phyloP scores from a whole-genome alignment of 1,140 invertebrate genomes.

The Temnothorax longispinosus region DNA sequence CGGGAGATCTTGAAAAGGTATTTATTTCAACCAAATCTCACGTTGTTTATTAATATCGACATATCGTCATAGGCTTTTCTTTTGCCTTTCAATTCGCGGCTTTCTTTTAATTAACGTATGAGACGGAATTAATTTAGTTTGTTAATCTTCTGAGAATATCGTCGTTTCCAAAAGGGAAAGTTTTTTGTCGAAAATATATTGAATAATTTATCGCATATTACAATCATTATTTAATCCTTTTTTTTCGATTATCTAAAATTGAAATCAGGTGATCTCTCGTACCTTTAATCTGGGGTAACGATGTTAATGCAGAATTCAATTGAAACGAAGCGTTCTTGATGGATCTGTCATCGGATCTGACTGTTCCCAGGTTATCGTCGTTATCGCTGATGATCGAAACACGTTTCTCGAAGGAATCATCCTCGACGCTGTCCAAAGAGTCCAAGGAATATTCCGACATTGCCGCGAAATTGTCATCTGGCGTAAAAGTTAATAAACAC shows the following conservation, averaged over 20 bases:
- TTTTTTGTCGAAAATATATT: background rate
- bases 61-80: background rate
- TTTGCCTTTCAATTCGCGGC: background rate
- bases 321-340: background rate
- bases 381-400: background rate
- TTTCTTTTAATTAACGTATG: background rate
- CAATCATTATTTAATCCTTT: background rate
- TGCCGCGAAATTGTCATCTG: slow-evolving; percentile 8
- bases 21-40: background rate
- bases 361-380: background rate
- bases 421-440: slow-evolving; percentile 68
- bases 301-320: background rate
- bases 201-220: background rate
- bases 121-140: background rate
- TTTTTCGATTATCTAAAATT: background rate
- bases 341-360: slow-evolving; percentile 18
- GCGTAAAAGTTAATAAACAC: slow-evolving; percentile 22
- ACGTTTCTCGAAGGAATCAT: slow-evolving; percentile 7
- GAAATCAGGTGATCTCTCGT: background rate
- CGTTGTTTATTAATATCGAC: background rate
- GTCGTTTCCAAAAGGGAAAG: background rate
- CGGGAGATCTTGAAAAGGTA: background rate
- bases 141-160: background rate
- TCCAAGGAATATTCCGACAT: slow-evolving; percentile 77
- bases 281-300: background rate